phyloP scores from a whole-genome alignment of 2,888 invertebrate species.

The Nebria salina region DNA sequence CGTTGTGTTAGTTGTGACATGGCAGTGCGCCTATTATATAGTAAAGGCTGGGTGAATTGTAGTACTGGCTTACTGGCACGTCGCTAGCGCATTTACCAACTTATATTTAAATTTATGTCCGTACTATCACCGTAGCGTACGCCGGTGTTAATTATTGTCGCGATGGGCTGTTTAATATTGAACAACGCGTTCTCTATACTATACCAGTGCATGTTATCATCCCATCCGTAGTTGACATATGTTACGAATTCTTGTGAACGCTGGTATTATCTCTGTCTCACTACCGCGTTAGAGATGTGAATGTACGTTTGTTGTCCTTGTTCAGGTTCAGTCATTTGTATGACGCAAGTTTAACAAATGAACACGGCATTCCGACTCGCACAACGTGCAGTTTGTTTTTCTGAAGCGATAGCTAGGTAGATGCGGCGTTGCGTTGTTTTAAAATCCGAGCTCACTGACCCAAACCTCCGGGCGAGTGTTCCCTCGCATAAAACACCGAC shows the following conservation, averaged over 20 bases:
- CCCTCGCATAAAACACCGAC: neutral
- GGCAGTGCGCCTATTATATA: neutral
- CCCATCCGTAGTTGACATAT: slow-evolving; percentile 20
- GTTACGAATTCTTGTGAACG: slow-evolving; percentile 39
- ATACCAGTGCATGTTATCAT: slow-evolving; percentile 2
- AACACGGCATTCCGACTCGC: neutral
- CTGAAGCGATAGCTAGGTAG: neutral
- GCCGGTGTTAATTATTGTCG: slow-evolving; percentile 39
- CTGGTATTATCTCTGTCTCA: neutral
- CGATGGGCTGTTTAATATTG: slow-evolving; percentile 40
- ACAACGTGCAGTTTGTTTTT: neutral
- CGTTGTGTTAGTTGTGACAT: neutral
- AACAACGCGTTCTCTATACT: slow-evolving; percentile 4
- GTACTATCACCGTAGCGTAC: slow-evolving; percentile 26
- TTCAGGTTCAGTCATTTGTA: slow-evolving; percentile 7
- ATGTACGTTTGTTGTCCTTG: neutral
- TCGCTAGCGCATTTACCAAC: slow-evolving; percentile 40
- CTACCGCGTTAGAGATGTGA: neutral
- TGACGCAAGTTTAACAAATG: slow-evolving; percentile 9
- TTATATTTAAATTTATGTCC: slow-evolving; percentile 45
- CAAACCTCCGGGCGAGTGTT: neutral
- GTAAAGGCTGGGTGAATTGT: neutral
- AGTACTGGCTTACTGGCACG: slow-evolving; percentile 31
- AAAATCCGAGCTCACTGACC: slow-evolving; percentile 18
- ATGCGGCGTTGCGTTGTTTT: neutral